phyloP scores from a whole-genome alignment of 2,113 vertebrate genomes.

The Osmerus mordax region DNA sequence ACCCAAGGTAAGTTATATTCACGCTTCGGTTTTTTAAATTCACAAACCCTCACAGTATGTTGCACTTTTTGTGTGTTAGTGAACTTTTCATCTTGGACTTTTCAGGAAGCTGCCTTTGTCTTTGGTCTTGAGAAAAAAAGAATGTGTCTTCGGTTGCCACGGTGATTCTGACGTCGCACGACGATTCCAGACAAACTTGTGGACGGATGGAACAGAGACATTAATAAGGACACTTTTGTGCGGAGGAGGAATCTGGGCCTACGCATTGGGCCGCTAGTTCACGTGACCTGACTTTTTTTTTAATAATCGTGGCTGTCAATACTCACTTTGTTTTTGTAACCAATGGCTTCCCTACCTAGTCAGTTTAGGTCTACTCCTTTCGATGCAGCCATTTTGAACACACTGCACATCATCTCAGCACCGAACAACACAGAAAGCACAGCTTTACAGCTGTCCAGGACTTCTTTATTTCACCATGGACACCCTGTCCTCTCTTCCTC shows the following conservation, averaged over 20 bases:
- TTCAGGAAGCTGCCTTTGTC: conserved; percentile 42
- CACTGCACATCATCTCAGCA: no score
- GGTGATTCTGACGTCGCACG: neutral
- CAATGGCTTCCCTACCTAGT: neutral
- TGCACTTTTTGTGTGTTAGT: conserved; percentile 1
- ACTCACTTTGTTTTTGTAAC: neutral
- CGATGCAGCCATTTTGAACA: no score
- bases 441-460: no score
- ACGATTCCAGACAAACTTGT: conserved; percentile 17
- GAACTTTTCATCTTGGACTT: neutral
- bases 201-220: neutral
- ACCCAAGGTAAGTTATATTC: conserved; percentile 33
- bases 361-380: no score
- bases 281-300: neutral
- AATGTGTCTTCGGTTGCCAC: conserved; percentile 6
- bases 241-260: conserved; percentile 26
- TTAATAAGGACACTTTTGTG: no score
- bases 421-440: no score
- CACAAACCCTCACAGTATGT: neutral
- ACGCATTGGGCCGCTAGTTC: neutral
- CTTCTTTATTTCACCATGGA: neutral
- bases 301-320: neutral
- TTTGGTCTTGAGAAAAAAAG: conserved; percentile 17
- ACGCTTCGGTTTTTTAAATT: neutral
- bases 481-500: neutral